Conservation (phyloP, 2,888 invertebrate genomes). For the Ormyrus labotus region DNA sequence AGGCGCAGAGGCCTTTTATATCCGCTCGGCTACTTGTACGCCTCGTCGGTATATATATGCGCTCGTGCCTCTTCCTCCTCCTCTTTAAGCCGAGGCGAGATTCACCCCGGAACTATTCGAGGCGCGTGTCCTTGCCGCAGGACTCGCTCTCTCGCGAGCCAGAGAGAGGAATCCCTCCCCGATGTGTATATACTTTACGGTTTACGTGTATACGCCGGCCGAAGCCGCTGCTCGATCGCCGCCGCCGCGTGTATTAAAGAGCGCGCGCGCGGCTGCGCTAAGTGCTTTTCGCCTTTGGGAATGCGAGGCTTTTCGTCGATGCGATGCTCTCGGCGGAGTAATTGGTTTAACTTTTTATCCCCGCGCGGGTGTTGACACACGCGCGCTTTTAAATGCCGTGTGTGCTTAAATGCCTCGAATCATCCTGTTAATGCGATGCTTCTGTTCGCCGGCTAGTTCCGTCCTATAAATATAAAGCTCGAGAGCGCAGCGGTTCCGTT, state of each 20-base stretch:
- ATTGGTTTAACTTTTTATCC: constrained; percentile 32
- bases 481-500: no score
- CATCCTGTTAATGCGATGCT: not conserved
- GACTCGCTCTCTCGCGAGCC: constrained; percentile 10
- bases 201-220: not conserved
- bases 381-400: not conserved
- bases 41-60: no score
- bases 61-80: no score
- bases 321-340: not conserved
- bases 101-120: constrained; percentile 55
- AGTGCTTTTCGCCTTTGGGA: constrained; percentile 50
- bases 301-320: constrained; percentile 45
- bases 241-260: not conserved
- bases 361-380: not conserved
- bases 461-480: no score
- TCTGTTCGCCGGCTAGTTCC: not conserved
- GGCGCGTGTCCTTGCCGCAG: constrained; percentile 58
- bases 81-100: constrained; percentile 6
- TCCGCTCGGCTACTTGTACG: constrained; percentile 54
- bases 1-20: constrained; percentile 58
- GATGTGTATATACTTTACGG: constrained; percentile 21
- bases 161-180: constrained; percentile 27
- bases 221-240: not conserved
- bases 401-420: not conserved
- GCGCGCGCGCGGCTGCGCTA: not conserved